Percentiles rank a stretch among this genome's conserved stretches.
Conservation (phyloP, 1,140 invertebrate species). For the Drosophila baimaii region DNA sequence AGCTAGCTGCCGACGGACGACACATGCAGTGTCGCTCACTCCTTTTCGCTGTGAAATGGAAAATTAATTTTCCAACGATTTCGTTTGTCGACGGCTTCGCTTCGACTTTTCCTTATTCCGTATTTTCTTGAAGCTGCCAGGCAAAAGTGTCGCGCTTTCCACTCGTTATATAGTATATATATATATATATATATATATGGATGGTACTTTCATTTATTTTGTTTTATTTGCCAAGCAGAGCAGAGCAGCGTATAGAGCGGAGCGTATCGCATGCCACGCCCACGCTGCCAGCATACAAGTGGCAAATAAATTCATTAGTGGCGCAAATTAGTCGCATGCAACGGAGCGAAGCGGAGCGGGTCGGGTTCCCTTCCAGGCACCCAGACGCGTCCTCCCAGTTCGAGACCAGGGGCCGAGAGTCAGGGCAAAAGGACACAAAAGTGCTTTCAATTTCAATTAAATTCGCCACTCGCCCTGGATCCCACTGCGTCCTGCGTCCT, state of each 20-base stretch:
- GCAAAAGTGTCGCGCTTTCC: conserved; percentile 52
- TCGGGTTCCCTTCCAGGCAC: background rate
- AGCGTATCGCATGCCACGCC: conserved; percentile 59
- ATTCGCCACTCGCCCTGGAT: conserved; percentile 60
- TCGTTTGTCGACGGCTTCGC: conserved; percentile 67
- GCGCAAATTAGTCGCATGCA: conserved; percentile 82
- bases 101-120: conserved; percentile 22
- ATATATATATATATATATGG: conserved; percentile 13
- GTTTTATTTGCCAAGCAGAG: conserved; percentile 46
- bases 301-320: conserved; percentile 83
- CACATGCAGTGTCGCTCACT: conserved; percentile 53
- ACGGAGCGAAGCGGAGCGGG: conserved; percentile 23
- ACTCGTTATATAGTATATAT: conserved; percentile 43
- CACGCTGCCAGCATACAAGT: conserved; percentile 78
- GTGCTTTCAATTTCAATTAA: conserved; percentile 83
- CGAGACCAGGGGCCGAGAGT: conserved; percentile 9
- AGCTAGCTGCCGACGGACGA: conserved; percentile 42
- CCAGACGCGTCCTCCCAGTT: background rate
- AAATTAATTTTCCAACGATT: conserved; percentile 83
- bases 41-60: conserved; percentile 76
- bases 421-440: conserved; percentile 74
- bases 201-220: conserved; percentile 73
- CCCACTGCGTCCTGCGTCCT: conserved; percentile 7
- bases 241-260: background rate
- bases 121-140: conserved; percentile 54